Percentiles rank a stretch among this genome's conserved stretches.
Conservation (phyloP, 2,797 vertebrate genomes). For the Emydoidea blandingii region DNA sequence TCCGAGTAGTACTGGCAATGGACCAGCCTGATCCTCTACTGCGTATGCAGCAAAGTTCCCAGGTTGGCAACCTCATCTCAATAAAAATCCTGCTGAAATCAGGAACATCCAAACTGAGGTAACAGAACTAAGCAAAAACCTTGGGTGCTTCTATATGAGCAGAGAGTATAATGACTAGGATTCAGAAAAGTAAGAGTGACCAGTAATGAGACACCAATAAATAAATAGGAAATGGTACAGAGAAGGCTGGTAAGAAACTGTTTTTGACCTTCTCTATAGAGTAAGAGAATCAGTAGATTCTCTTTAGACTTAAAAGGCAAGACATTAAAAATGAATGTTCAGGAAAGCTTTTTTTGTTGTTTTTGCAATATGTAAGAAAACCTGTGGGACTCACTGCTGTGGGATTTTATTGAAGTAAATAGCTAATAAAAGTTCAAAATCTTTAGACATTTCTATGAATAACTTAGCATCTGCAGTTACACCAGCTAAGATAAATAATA, state of each 20-base stretch:
- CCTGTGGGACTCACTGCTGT: rapidly evolving
- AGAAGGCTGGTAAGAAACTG: neutral
- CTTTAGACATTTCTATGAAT: neutral
- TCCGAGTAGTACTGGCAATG: neutral
- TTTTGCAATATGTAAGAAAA: neutral
- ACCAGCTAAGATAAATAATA: neutral
- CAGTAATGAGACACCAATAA: neutral
- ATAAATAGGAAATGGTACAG: neutral
- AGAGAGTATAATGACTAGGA: neutral
- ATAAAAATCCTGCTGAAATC: neutral
- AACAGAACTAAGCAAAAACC: neutral
- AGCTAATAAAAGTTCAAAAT: neutral
- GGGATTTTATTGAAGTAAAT: neutral
- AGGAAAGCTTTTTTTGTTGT: neutral
- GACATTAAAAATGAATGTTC: neutral
- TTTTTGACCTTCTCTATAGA: neutral
- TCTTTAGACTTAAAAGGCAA: neutral
- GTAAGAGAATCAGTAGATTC: neutral
- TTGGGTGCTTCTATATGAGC: neutral
- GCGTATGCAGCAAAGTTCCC: neutral
- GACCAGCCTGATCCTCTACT: neutral
- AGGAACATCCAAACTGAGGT: rapidly evolving
- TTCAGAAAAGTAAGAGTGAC: neutral
- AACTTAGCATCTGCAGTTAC: neutral
- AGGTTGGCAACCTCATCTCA: neutral